Conservation (phyloP, 1,140 invertebrate species). For the Ctenoplectra terminalis region DNA sequence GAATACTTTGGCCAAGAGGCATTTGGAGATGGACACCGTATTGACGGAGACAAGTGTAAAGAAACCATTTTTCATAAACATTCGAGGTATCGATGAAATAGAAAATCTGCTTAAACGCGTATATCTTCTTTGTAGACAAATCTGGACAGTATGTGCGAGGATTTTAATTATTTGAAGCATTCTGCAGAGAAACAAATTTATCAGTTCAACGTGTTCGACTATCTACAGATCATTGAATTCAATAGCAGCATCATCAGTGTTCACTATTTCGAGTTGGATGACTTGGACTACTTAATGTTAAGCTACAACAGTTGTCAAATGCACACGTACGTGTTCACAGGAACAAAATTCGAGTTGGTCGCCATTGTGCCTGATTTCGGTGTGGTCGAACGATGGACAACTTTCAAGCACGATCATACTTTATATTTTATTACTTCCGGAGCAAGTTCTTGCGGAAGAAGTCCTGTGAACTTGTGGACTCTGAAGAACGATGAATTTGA, state of each 20-base stretch:
- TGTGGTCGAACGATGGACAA: slow-evolving; percentile 71
- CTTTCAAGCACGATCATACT: slow-evolving; percentile 62
- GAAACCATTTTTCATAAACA: slow-evolving; percentile 9
- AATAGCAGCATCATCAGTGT: slow-evolving; percentile 70
- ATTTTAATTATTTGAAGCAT: slow-evolving; percentile 67
- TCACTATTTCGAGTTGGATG: slow-evolving; percentile 72
- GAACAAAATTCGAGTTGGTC: slow-evolving; percentile 57
- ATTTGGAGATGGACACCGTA: slow-evolving; percentile 56
- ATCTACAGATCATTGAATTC: slow-evolving; percentile 74
- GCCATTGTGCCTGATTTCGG: slow-evolving; percentile 66
- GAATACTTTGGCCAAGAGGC: slow-evolving; percentile 58
- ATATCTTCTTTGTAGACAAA: slow-evolving; percentile 43
- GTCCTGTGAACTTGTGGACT: slow-evolving; percentile 78
- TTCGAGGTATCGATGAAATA: not conserved
- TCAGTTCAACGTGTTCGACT: slow-evolving; percentile 81
- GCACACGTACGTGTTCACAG: slow-evolving; percentile 63
- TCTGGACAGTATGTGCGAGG: slow-evolving; percentile 71
- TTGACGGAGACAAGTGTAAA: slow-evolving; percentile 68
- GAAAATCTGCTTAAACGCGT: too few relatives aligned
- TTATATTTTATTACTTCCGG: slow-evolving; percentile 77
- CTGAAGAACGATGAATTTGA: slow-evolving; percentile 70
- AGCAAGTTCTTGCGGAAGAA: slow-evolving; percentile 52
- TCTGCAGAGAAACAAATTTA: slow-evolving; percentile 76
- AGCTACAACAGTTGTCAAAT: slow-evolving; percentile 72
- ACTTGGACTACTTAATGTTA: slow-evolving; percentile 76